A percentile compares a stretch with the other conserved stretches of the same genome.
Conservation (phyloP, 2,113 vertebrate species). For the Nanorana parkeri region DNA sequence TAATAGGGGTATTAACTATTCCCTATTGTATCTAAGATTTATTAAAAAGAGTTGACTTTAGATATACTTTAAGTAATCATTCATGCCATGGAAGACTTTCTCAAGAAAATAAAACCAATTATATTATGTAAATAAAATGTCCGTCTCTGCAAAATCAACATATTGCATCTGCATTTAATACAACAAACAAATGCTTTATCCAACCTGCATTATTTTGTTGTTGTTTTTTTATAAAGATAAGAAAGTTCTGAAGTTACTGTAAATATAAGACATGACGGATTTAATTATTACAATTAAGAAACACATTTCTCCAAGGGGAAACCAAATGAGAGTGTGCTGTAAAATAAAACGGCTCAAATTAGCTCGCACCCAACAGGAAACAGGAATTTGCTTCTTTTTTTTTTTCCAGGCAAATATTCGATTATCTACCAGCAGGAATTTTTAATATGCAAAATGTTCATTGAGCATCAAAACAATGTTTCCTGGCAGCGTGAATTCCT, state of each 20-base stretch:
- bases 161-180: background rate
- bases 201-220: background rate
- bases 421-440: conserved; percentile 55
- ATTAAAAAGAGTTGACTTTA: too few relatives aligned
- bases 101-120: background rate
- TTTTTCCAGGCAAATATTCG: conserved; percentile 39
- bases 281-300: conserved; percentile 47
- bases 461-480: conserved; percentile 43
- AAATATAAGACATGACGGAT: conserved; percentile 23
- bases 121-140: conserved; percentile 20
- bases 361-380: conserved; percentile 46
- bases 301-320: conserved; percentile 28
- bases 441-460: conserved; percentile 56
- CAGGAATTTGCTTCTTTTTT: conserved; percentile 23
- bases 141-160: background rate
- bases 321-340: conserved; percentile 22
- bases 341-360: conserved; percentile 22
- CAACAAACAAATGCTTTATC: background rate
- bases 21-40: too few relatives aligned
- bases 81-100: too few relatives aligned
- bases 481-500: conserved; percentile 42
- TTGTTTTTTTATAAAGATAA: background rate
- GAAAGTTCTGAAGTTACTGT: conserved; percentile 29
- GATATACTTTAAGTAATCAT: too few relatives aligned
- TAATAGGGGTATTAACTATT: too few relatives aligned